A percentile compares a stretch with the other conserved stretches of the same genome.
Evolutionary conservation across 2,888 invertebrate genomes (phyloP).

Genomic region (Eudasyphora cyanicolor): DNA sequence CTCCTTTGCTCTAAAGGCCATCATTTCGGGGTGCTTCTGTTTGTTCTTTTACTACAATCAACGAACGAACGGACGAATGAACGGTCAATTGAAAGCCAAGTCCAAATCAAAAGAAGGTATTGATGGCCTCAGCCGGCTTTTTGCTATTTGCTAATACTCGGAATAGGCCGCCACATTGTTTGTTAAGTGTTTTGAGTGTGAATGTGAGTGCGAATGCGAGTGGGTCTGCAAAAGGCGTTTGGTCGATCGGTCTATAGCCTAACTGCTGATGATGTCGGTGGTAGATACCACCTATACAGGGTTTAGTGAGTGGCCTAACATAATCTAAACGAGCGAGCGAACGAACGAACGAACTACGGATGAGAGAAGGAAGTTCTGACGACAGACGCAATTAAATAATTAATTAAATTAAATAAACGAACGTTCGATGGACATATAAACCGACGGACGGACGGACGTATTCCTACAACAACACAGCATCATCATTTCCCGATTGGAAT

Average conservation of each 20-base stretch:
- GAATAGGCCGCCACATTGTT: slow-evolving; percentile 27
- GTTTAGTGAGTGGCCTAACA: not conserved
- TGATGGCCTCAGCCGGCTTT: not conserved
- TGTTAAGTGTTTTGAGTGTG: slow-evolving; percentile 12
- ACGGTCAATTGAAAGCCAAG: slow-evolving; percentile 30
- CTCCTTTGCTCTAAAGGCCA: not conserved
- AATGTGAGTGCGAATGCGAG: not conserved
- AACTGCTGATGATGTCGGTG: not conserved
- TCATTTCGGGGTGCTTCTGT: not conserved
- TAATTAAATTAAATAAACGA: slow-evolving; percentile 58
- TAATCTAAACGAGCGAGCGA: not conserved
- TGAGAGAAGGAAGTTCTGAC: slow-evolving; percentile 57
- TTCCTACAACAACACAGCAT: not conserved
- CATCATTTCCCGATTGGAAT: slow-evolving; percentile 2
- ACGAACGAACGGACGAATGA: too few species aligned
- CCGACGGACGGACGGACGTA: slow-evolving; percentile 35
- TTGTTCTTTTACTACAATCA: slow-evolving; percentile 2
- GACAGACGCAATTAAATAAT: slow-evolving; percentile 61
- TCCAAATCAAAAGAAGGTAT: not conserved
- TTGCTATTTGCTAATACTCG: not conserved
- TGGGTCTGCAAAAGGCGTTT: not conserved
- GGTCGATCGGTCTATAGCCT: not conserved
- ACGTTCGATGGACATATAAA: slow-evolving; percentile 6
- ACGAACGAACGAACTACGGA: too few species aligned
- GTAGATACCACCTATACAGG: not conserved